Evolutionary conservation across 2,797 vertebrate species (phyloP).

Genomic region (Notamacropus eugenii): DNA sequence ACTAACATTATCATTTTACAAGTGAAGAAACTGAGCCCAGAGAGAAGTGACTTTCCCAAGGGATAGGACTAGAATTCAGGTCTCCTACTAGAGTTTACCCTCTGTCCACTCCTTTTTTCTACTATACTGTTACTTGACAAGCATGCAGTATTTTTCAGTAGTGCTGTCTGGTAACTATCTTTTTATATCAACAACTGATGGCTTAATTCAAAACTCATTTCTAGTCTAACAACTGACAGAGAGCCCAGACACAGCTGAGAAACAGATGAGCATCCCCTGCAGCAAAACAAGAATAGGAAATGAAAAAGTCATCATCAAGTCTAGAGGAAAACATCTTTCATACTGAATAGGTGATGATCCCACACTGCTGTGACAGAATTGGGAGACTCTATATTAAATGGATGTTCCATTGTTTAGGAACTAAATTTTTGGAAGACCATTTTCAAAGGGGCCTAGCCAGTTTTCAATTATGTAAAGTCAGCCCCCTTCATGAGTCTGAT

Average conservation of each 20-base stretch:
- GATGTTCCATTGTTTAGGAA: not conserved
- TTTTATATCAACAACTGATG: not conserved
- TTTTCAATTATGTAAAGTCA: not conserved
- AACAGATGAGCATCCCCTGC: not conserved
- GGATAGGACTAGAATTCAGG: not conserved
- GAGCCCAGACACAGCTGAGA: conserved; percentile 57
- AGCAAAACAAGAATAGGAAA: not conserved
- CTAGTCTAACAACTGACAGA: conserved; percentile 50
- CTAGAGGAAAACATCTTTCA: not conserved
- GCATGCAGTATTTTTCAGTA: not conserved
- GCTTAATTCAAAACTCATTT: conserved; percentile 57
- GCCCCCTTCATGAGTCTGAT: not conserved
- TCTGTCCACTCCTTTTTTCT: not conserved
- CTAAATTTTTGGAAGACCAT: not conserved
- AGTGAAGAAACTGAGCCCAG: not conserved
- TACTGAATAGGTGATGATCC: not conserved
- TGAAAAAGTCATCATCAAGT: conserved; percentile 46
- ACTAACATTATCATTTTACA: not conserved
- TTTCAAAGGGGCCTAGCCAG: not conserved
- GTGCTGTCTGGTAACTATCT: not conserved
- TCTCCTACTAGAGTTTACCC: not conserved
- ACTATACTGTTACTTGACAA: not conserved
- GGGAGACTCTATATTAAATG: not conserved
- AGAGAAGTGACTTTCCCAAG: not conserved
- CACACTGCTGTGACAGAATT: not conserved